Conservation (phyloP, 2,888 invertebrate genomes). For the Brachypterus glaber region DNA sequence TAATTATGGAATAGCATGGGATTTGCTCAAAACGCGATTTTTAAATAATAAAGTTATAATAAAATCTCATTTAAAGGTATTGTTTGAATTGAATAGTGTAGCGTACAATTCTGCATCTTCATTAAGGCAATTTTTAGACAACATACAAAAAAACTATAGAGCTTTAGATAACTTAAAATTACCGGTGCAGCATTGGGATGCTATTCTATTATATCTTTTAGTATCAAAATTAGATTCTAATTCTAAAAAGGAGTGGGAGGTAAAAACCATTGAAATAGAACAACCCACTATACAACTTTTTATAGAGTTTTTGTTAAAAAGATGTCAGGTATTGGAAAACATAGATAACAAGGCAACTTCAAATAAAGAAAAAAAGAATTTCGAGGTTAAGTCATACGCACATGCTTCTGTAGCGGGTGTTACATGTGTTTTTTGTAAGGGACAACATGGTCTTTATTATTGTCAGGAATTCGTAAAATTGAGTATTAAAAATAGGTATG, state of each 20-base stretch:
- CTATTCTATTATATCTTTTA: constrained; percentile 12
- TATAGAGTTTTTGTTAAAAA: constrained; percentile 3
- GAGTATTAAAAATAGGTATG: constrained; percentile 5
- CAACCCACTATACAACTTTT: constrained; percentile 1
- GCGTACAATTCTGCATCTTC: constrained; percentile 8
- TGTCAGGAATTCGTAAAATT: constrained; percentile 9
- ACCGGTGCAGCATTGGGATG: constrained; percentile 10
- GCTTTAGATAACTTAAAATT: constrained; percentile 10
- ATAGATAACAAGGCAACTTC: constrained; percentile 1
- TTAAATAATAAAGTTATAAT: background rate
- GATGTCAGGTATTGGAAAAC: constrained; percentile 9
- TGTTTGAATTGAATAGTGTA: constrained; percentile 10
- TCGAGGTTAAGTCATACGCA: background rate
- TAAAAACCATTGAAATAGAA: constrained; percentile 9
- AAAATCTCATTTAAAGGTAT: constrained; percentile 14
- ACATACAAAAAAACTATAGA: constrained; percentile 13
- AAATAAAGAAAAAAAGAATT: background rate
- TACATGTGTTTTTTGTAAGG: constrained; percentile 7
- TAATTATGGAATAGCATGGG: constrained; percentile 5
- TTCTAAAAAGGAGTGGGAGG: constrained; percentile 15
- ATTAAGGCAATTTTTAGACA: constrained; percentile 10
- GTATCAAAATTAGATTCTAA: constrained; percentile 10
- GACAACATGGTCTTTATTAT: constrained; percentile 4
- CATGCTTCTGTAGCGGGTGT: background rate
- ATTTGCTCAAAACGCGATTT: constrained; percentile 4